Evolutionary conservation across 2,797 vertebrate genomes (phyloP), one percentile per base, ranked within the genome.

Genomic region (Limnodromus scolopaceus): DNA sequence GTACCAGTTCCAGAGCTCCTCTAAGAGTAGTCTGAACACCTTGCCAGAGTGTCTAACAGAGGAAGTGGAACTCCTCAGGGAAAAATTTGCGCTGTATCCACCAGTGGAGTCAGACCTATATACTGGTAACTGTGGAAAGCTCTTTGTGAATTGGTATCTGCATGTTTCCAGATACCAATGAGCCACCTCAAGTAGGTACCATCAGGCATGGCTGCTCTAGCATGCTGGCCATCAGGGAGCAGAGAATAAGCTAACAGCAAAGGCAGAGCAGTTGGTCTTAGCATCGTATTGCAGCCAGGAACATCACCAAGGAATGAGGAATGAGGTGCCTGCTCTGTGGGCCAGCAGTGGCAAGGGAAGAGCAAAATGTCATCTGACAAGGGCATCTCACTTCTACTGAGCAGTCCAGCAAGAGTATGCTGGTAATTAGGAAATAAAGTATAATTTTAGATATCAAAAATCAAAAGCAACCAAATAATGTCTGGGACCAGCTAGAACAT

Each of bases 351-450:
- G 15, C 30, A 79, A 81, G 8, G 17, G 39, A 87, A 84, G 49
- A 65, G 9, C 15, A 77, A 92, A 53, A 82, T 65, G 43, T 38
- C 16, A 22, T 51, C 61, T 87, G 25, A 84, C 11, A 74, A 90
- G 53, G 45, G 71, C 12, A n/a, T 55, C 18, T 82, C 51, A 18
- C 15, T 71, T 81, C 39, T 64, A 5, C 19, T 32, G 53, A 83
- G 58, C 10, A 79, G 43, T 36, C n/a, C 36, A 72, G 61, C 32
- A 83, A 30, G 5, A 71, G 1, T 38, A 46, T 25, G 30, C 17
- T 78, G 57, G n/a, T 51, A 90, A 48, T 57, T 88, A 76, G 49
- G 61, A 86, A 85, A 78, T 16, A 30, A 92, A 85, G 83, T 36
- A 46, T 20, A 43, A 80, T 87, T 77, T 87, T 57, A 65, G 87